A percentile compares a stretch with the other conserved stretches of the same genome.
phyloP scores from a whole-genome alignment of 92 coral and sea anemone genomes.

The Siderastrea radians region DNA sequence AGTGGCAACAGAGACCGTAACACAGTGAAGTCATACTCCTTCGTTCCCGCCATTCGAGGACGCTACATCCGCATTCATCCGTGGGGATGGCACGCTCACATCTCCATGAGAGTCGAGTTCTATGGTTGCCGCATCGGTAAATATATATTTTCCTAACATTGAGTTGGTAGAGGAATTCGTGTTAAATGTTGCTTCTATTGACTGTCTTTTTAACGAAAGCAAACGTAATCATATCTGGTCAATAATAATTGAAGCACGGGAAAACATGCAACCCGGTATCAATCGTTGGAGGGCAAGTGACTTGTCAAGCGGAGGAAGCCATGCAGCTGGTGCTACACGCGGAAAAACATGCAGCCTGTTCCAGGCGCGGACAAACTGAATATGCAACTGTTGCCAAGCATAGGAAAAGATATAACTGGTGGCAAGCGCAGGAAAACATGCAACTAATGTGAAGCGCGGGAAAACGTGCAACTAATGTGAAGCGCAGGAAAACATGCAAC shows the following conservation, averaged over 20 bases:
- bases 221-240: no score
- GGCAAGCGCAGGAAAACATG: no score
- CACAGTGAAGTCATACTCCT: constrained; percentile 59
- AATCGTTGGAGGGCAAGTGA: no score
- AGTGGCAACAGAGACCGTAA: constrained; percentile 72
- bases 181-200: no score
- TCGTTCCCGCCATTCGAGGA: constrained; percentile 78
- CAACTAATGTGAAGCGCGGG: no score
- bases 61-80: constrained; percentile 77
- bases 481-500: no score
- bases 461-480: no score
- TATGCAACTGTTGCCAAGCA: neutral
- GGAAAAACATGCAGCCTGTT: neutral
- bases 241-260: neutral
- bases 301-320: neutral
- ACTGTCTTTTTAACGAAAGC: no score
- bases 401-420: no score
- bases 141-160: neutral
- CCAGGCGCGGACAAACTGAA: neutral
- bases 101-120: constrained; percentile 82
- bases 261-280: neutral
- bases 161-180: no score
- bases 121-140: constrained; percentile 79
- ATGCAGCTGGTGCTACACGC: neutral
- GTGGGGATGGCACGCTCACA: constrained; percentile 62